Evolutionary conservation across 2,888 invertebrate genomes (phyloP).

Genomic region (Ypsolopha sequella): DNA sequence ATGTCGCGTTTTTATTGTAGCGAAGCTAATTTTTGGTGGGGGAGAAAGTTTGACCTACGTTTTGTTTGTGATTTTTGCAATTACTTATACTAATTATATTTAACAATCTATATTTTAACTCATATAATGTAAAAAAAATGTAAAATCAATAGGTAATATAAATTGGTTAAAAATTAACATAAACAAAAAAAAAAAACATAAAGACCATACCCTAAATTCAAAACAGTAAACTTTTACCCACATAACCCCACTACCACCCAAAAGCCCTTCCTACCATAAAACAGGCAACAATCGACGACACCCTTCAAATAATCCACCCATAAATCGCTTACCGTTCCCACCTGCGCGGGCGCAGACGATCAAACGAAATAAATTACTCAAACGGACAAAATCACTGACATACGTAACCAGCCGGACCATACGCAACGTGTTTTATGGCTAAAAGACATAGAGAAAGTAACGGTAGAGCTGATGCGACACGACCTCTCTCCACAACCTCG

Average conservation of each 20-base stretch:
- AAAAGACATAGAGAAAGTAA: conserved; percentile 47
- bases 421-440: conserved; percentile 49
- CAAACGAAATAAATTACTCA: conserved; percentile 36
- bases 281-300: conserved; percentile 1
- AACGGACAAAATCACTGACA: conserved; percentile 36
- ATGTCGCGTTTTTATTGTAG: too few species aligned
- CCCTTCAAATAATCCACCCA: not conserved
- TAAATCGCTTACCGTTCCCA: conserved; percentile 14
- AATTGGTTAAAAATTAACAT: too few species aligned
- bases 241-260: not conserved
- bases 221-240: too few species aligned
- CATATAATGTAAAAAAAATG: too few species aligned
- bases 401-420: conserved; percentile 23
- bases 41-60: too few species aligned
- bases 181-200: too few species aligned
- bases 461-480: conserved; percentile 35
- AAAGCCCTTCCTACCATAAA: not conserved
- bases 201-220: too few species aligned
- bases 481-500: conserved; percentile 57
- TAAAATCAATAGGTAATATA: too few species aligned
- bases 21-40: too few species aligned
- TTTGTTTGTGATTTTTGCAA: too few species aligned
- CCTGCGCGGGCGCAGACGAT: conserved; percentile 30
- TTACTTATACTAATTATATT: too few species aligned
- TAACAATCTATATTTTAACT: too few species aligned